phyloP scores from a whole-genome alignment of 1,140 invertebrate species.

The Bombus superbus region DNA sequence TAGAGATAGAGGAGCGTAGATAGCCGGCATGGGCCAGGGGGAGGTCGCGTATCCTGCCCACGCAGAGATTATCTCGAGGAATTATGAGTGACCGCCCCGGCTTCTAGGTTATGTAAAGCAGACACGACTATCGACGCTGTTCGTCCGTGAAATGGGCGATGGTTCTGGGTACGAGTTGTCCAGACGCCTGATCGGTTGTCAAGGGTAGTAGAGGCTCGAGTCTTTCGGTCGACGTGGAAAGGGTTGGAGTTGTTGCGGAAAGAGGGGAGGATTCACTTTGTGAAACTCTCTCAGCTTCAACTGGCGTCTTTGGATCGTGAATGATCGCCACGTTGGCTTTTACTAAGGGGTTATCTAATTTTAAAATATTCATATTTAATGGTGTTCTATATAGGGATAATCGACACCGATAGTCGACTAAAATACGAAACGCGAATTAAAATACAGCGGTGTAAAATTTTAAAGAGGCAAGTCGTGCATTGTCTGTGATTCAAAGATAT shows the following conservation, averaged over 20 bases:
- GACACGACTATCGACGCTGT: conserved; percentile 41
- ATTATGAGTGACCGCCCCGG: conserved; percentile 76
- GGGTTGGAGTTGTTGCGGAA: not conserved
- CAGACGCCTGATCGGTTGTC: not conserved
- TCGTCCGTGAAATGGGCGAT: conserved; percentile 46
- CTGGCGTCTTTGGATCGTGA: not conserved
- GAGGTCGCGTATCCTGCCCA: conserved; percentile 70
- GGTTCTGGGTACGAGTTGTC: conserved; percentile 3
- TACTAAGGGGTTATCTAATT: not conserved
- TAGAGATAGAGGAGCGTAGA: conserved; percentile 74
- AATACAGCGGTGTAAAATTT: not conserved
- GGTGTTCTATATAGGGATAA: too few relatives aligned
- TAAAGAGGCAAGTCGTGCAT: too few relatives aligned
- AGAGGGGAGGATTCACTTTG: not conserved
- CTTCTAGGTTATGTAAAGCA: conserved; percentile 76
- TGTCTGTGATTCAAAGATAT: not conserved
- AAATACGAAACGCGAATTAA: not conserved
- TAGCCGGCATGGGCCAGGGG: conserved; percentile 53
- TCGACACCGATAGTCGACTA: too few relatives aligned
- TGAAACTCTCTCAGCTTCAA: not conserved
- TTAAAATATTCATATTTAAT: not conserved
- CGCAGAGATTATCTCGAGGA: conserved; percentile 79
- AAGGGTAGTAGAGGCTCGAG: not conserved
- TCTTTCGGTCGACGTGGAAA: not conserved
- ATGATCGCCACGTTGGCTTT: not conserved